Evolutionary conservation across 2,113 vertebrate species (phyloP), one percentile per base, ranked within the genome.

Genomic region (Callorhinus ursinus): DNA sequence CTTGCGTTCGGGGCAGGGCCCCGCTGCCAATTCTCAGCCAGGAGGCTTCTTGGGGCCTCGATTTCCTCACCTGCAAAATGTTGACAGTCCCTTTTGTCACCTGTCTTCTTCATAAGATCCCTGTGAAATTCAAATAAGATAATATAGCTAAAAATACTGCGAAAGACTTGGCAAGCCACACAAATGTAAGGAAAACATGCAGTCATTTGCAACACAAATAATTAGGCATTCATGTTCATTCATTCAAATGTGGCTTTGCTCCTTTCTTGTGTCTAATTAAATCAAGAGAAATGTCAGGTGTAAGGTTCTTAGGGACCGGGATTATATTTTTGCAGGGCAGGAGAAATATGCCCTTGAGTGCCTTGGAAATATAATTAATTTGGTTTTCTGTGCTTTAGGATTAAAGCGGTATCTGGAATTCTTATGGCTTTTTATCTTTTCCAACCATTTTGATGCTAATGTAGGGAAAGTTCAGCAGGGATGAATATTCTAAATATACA

Each of bases 401-500:
- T 61, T 76, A 92, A 97, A 89, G 42, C 87, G 71, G 51, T 80
- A 21, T 53, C 55, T 87, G 22, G 36, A 90, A 89, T 93, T 86
- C 57, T 85, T 65, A 55, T 5, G 42, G 46, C 24, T 88, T 88
- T 95, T 94, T 57, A 88, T 87, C 79, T 51, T 95, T 95, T 74
- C 84, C 33, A 87, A 13, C 14, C 61, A 92, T 83, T 96, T 83
- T 83, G 53, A 97, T 97, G 83, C 72, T 93, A 57, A 96, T 74
- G 46, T 36, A 36, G 71, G 71, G 79, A 72, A 93, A 77, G 71
- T 95, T 94, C 72, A 65, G 79, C 51, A 22, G 81, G 49, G 26
- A 93, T 95, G 95, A 96, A 81, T 97, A 83, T 95, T 93, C 77
- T 97, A 92, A 94, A 92, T 95, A 94, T 82, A 42, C 51, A 53